phyloP scores from a whole-genome alignment of 1,140 invertebrate genomes.

The Drosophila albomicans region DNA sequence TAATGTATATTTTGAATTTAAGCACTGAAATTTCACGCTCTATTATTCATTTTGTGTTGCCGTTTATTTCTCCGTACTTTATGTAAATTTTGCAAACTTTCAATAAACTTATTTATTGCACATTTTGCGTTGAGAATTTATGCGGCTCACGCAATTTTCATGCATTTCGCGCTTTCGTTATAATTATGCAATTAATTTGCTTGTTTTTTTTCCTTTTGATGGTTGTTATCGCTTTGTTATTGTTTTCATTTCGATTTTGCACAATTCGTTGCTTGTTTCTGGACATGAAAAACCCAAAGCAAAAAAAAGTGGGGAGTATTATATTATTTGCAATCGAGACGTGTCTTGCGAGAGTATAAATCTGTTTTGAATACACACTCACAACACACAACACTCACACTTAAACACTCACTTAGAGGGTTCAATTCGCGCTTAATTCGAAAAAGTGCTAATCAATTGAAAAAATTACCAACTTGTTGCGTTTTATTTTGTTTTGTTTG shows the following conservation, averaged over 20 bases:
- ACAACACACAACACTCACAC: constrained; percentile 3
- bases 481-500: constrained; percentile 6
- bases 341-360: constrained; percentile 39
- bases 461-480: constrained; percentile 73
- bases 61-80: constrained; percentile 1
- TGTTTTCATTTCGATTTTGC: constrained; percentile 19
- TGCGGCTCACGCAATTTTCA: constrained; percentile 74
- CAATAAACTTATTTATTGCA: constrained; percentile 61
- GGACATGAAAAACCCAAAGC: constrained; percentile 32
- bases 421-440: constrained; percentile 2
- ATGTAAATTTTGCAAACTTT: constrained; percentile 20
- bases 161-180: constrained; percentile 54
- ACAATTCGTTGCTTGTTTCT: constrained; percentile 17
- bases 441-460: constrained; percentile 62
- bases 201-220: constrained; percentile 3
- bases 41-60: constrained; percentile 26
- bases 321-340: constrained; percentile 59
- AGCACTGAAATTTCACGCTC: constrained; percentile 27
- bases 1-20: constrained; percentile 16
- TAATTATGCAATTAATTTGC: constrained; percentile 69
- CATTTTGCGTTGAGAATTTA: constrained; percentile 67
- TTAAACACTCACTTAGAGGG: constrained; percentile 5
- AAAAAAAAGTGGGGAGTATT: constrained; percentile 27
- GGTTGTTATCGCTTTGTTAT: constrained; percentile 23
- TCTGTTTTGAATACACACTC: constrained; percentile 32